Evolutionary conservation across 2,797 vertebrate species (phyloP), one percentile per base, ranked within the genome.

Genomic region (Otus scops): DNA sequence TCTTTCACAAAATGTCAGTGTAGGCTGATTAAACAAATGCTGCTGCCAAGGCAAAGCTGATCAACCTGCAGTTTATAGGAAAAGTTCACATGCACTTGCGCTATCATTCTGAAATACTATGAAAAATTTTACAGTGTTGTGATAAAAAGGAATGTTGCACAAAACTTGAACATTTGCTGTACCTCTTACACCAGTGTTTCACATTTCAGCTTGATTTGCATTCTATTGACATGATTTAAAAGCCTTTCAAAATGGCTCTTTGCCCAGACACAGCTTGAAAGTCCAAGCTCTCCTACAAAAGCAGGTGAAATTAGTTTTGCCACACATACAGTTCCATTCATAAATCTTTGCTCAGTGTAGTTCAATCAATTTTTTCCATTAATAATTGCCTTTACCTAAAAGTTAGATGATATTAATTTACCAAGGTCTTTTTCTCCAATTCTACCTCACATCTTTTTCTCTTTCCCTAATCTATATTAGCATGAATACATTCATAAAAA

Each of bases 1-100:
- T 80, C 69, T 96, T 97, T 97, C 86, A 79, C 84, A 89, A 96
- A 95, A 96, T 97, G 92, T 86, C 96, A 95, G 54, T 79, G 65
- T 68, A 87, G 76, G 47, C 36, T 85, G 67, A 75, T 96, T 77
- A 91, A 89, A 94, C 59, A 96, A 91, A 73, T 63, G 28, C 24
- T 59, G 51, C 56, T 88, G 86, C 81, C 47, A 60, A 91, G 63
- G 45, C 81, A 79, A 96, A 89, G 63, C 32, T 89, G 78, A 92
- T 82, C 56, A 88, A 41, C 51, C 85, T 53, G 24, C 18, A 69
- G 13, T 84, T 84, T 63, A 41, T 24, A 79, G 38, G 28, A 86
- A 59, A 92, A 95, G 70, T 95, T 93, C 74, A 56, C 21, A 51
- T 51, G 12, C 20, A 51, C 20, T 95, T 84, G 51, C 17, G 8